Evolutionary conservation across 2,888 invertebrate species (phyloP), one percentile per base, ranked within the genome.

Genomic region (Neoscelio sp.): DNA sequence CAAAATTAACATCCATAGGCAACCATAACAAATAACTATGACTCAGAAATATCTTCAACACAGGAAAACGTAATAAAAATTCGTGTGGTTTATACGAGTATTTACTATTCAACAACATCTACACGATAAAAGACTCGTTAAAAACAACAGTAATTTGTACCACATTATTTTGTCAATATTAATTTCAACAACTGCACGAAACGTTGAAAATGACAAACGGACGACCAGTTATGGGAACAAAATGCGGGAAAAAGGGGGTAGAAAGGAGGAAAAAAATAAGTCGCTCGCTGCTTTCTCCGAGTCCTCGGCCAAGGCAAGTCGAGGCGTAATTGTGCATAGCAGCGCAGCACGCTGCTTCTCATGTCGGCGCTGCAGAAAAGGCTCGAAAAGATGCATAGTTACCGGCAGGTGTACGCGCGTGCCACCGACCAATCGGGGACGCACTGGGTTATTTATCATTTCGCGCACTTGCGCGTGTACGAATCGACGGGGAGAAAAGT

Each of bases 321-420:
- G 2, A 4, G 23, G 18, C 40, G 38, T 73, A 64, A 64, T 67
- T 58, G 75, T 40, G 26, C 33, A 68, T 54, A 46, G 42, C 52
- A 42, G 64, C 52, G 42, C 60, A n/a, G n/a, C n/a, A 60, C 46
- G 73, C 62, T 54, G 73, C 33, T 46, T 38, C 28, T 50, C 46
- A 20, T 46, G 75, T 79, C 79, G 77, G 79, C 74, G 74, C 79
- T 82, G 82, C 82, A 84, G 83, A 84, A 83, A 82, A 85, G 80
- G 77, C 58, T 73, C 77, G 64, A 80, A 80, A 82, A 83, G 82
- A 84, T 82, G 87, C 84, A 83, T 82, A 86, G 86, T 88, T 87
- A 88, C 87, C 87, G 87, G 86, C 88, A 88, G 89, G 88, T 89
- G 88, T 86, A 86, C 85, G 84, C 88, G 89, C 89, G 89, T 89